Evolutionary conservation across 1,140 invertebrate genomes (phyloP), one percentile per base, ranked within the genome.

Genomic region (Zaprionus ghesquierei): DNA sequence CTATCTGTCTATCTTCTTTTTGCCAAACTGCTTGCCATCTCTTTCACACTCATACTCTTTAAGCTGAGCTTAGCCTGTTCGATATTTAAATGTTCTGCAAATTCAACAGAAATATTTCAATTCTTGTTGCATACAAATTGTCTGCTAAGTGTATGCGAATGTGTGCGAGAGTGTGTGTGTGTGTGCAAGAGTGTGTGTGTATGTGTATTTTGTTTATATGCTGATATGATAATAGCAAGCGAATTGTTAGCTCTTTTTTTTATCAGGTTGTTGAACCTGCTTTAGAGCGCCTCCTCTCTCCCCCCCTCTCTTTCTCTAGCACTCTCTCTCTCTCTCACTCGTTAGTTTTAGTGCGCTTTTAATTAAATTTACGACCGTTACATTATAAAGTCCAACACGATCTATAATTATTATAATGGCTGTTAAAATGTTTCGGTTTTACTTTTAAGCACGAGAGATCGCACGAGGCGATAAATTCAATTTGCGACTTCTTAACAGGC

Each of bases 311-410:
- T 38, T 3, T 25, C 25, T 25, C 25, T 25, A 2, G 2, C 25
- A 3, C 1, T 29, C 27, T 29, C 27, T 8, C 10, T 38, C 25
- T 31, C 9, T 31, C 25, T 18, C 3, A 29, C n/a, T 56, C 38
- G 5, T 22, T 22, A 10, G n/a, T 33, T 65, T 55, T 46, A 55
- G 51, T 65, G 62, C 27, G 51, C 62, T 65, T 65, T 65, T 65
- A 66, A 51, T 60, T 54, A 72, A 66, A 44, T 72, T 58, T 59
- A 72, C 38, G 46, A 65, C 53, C 61, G 62, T 65, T 53, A 53
- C 61, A 50, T 56, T 64, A 56, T 50, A 56, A 71, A 71, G 58
- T 68, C 31, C 55, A 62, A 51, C 46, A 54, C 50, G 38, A 25
- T 53, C 18, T 54, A 54, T 61, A 56, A 31, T 61, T 60, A 44